These are phyloP conservation scores for Halcyon malimbica DNA, from an alignment of 2,113 vertebrate species.

Conservation along the genomic window DNA sequence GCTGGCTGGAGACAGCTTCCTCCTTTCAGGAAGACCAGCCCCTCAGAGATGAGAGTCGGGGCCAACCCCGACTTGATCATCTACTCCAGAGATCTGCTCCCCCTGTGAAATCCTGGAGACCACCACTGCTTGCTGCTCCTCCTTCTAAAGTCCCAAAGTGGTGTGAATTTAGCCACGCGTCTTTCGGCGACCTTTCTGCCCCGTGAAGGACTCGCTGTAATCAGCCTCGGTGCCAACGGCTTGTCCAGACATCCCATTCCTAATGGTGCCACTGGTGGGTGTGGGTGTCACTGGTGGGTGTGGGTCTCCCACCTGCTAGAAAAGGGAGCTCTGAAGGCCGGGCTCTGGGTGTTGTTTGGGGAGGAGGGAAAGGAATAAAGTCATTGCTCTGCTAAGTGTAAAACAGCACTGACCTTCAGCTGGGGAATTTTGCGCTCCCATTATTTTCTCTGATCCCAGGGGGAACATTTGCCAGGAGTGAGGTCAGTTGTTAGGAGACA, in stretches of 20 bases:
- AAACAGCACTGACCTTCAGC: neutral
- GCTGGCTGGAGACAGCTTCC: neutral
- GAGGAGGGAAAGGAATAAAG: neutral
- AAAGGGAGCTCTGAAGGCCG: neutral
- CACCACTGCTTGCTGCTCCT: neutral
- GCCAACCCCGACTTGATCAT: fast-evolving
- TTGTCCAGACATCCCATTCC: neutral
- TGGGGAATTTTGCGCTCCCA: neutral
- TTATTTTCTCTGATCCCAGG: neutral
- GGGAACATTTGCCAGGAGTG: conserved; percentile 27
- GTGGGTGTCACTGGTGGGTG: neutral
- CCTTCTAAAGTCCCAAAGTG: neutral
- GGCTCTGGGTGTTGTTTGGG: neutral
- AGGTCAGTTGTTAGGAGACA: conserved; percentile 28
- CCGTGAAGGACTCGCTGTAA: neutral
- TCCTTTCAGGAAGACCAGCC: neutral
- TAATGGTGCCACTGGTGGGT: neutral
- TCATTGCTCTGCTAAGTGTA: neutral
- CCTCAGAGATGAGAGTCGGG: neutral
- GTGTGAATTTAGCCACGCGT: neutral
- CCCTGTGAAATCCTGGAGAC: neutral
- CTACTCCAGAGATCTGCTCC: neutral
- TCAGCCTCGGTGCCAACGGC: neutral
- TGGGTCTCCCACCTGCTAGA: neutral
- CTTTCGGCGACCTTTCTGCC: neutral